A percentile compares a stretch with the other conserved stretches of the same genome.
Evolutionary conservation across 2,888 invertebrate species (phyloP).

Genomic region (Lordiphosa andalusiaca): DNA sequence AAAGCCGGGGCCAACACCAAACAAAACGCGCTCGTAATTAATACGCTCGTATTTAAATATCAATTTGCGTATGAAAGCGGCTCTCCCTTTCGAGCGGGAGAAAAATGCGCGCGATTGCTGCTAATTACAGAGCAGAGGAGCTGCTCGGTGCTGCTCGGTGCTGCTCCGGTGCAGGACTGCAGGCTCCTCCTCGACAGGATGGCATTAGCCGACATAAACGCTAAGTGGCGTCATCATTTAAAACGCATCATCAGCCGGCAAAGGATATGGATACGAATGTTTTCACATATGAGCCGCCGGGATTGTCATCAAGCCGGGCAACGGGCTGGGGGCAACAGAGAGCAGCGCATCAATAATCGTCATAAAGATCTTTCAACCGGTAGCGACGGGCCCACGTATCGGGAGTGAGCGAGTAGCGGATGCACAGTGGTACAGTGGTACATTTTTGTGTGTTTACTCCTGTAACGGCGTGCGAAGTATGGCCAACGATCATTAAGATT

Average conservation of each 20-base stretch:
- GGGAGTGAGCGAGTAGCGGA: neutral
- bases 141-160: no score
- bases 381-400: constrained; percentile 33
- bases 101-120: constrained; percentile 71
- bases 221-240: constrained; percentile 80
- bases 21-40: constrained; percentile 63
- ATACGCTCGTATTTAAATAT: constrained; percentile 78
- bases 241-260: constrained; percentile 74
- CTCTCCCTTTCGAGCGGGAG: constrained; percentile 34
- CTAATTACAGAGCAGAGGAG: constrained; percentile 63
- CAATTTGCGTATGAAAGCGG: constrained; percentile 57
- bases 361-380: constrained; percentile 66
- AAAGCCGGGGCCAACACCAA: constrained; percentile 32
- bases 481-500: no score
- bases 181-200: constrained; percentile 18
- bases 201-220: constrained; percentile 75
- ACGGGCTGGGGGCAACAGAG: constrained; percentile 35
- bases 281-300: constrained; percentile 13
- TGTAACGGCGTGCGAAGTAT: no score
- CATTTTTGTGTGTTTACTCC: no score
- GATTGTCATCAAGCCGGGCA: constrained; percentile 70
- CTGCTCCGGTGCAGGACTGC: constrained; percentile 19
- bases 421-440: constrained; percentile 1
- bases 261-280: constrained; percentile 49
- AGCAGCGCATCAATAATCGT: constrained; percentile 71